Conservation (phyloP, 2,797 vertebrate genomes). For the Halcyon chelicuti region DNA sequence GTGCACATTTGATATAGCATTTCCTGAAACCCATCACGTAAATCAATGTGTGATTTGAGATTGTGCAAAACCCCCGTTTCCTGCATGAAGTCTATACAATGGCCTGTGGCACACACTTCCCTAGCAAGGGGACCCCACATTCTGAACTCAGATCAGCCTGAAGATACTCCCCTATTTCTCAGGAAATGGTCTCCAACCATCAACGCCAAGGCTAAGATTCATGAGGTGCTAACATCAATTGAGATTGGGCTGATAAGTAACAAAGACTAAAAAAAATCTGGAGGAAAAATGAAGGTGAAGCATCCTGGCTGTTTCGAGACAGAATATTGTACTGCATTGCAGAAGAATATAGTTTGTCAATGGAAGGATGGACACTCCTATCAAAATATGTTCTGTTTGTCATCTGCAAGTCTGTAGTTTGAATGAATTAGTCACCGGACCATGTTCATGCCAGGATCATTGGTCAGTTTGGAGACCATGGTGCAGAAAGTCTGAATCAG, state of each 20-base stretch:
- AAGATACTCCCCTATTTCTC: background rate
- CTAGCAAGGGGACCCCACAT: fast-evolving
- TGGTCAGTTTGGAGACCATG: background rate
- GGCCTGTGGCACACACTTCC: background rate
- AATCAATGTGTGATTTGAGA: background rate
- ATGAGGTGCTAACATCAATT: background rate
- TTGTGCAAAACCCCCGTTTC: background rate
- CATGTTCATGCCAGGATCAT: background rate
- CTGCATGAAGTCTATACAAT: background rate
- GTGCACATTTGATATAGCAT: background rate
- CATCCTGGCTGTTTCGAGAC: background rate
- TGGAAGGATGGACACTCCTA: background rate
- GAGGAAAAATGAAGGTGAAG: background rate
- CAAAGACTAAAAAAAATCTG: background rate
- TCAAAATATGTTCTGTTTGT: background rate
- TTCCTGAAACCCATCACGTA: background rate
- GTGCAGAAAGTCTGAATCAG: background rate
- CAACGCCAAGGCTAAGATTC: background rate
- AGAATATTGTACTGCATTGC: background rate
- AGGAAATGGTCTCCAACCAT: background rate
- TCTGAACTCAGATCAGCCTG: background rate
- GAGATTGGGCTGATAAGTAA: background rate
- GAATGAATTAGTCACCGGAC: background rate
- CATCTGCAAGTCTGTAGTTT: background rate
- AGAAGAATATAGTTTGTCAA: background rate